Percentiles rank a stretch among this genome's conserved stretches.
phyloP scores from a whole-genome alignment of 2,113 vertebrate genomes.

The Grammomys surdaster region DNA sequence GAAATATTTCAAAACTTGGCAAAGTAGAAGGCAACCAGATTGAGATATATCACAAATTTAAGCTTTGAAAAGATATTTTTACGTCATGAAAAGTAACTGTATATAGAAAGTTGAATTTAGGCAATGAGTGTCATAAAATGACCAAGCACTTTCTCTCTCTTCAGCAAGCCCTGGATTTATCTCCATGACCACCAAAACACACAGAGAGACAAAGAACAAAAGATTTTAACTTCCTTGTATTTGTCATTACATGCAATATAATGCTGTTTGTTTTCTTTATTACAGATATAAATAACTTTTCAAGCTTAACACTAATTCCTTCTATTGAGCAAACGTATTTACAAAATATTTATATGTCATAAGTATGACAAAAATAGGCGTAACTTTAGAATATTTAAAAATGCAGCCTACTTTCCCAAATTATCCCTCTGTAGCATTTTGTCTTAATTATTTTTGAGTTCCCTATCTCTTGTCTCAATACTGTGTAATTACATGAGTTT shows the following conservation, averaged over 20 bases:
- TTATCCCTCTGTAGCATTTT: background rate
- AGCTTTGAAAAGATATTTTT: background rate
- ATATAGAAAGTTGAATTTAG: background rate
- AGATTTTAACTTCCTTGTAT: background rate
- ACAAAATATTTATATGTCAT: background rate
- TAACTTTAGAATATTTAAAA: background rate
- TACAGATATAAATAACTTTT: background rate
- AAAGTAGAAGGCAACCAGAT: background rate
- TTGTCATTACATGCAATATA: background rate
- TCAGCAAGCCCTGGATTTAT: too few species aligned
- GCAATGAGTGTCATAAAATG: background rate
- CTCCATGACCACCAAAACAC: background rate
- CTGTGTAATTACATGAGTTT: conserved; percentile 39
- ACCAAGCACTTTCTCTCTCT: accelerated
- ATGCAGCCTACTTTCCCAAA: background rate
- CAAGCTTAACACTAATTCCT: background rate
- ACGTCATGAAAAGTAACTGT: background rate
- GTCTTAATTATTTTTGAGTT: conserved; percentile 1
- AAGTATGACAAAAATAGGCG: background rate
- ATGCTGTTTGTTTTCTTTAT: background rate
- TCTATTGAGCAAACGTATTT: background rate
- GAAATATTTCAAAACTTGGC: conserved; percentile 24
- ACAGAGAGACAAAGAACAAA: background rate
- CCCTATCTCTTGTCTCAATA: background rate
- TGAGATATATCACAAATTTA: background rate